Conservation (phyloP, 53 echinoderm and acorn worm genomes). For the Stichopus horrens region DNA sequence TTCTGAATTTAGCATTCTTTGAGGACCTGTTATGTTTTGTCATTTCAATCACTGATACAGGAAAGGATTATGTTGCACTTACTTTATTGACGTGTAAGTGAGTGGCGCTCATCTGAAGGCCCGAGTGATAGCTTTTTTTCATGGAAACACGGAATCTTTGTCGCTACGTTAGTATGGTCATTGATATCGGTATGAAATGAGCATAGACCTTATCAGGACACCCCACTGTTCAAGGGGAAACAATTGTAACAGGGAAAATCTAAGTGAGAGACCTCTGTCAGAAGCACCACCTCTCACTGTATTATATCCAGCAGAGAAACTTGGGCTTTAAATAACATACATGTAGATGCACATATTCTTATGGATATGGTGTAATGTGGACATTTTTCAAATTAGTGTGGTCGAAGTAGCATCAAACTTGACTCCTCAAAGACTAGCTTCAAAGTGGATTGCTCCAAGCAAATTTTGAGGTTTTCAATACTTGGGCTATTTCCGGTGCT, state of each 20-base stretch:
- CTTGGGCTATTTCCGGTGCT: conserved; percentile 20
- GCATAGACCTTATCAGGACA: background rate
- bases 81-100: no score
- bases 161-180: no score
- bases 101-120: no score
- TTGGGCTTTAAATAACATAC: background rate
- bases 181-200: background rate
- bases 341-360: background rate
- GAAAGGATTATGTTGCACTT: no score
- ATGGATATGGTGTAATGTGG: conserved; percentile 1
- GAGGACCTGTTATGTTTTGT: no score
- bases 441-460: background rate
- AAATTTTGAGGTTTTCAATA: conserved; percentile 23
- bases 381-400: conserved; percentile 28
- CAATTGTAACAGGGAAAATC: background rate
- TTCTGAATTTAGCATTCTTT: no score
- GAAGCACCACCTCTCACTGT: background rate
- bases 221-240: background rate
- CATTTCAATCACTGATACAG: no score
- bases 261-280: background rate
- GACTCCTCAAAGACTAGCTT: background rate
- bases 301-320: conserved; percentile 1
- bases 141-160: no score
- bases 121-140: no score
- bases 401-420: background rate